Percentiles rank a stretch among this genome's conserved stretches.
Evolutionary conservation across 2,888 invertebrate species (phyloP).

Genomic region (Cylloceria caligata): DNA sequence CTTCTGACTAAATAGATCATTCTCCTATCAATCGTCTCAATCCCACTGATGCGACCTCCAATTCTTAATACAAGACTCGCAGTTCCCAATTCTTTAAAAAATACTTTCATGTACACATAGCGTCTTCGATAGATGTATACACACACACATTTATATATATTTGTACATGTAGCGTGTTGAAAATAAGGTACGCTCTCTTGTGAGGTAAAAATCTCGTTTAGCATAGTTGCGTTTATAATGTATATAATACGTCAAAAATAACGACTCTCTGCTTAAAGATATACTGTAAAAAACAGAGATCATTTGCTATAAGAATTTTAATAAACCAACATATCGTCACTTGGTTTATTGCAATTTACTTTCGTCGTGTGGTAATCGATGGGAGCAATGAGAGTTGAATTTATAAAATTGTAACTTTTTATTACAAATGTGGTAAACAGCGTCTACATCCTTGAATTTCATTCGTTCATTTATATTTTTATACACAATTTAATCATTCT

Average conservation of each 20-base stretch:
- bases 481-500: slow-evolving; percentile 73
- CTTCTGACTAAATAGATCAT: slow-evolving; percentile 35
- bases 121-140: slow-evolving; percentile 25
- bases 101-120: slow-evolving; percentile 39
- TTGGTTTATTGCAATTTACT: background rate
- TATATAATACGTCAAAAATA: slow-evolving; percentile 44
- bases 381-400: too few species aligned
- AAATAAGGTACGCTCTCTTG: slow-evolving; percentile 49
- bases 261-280: slow-evolving; percentile 25
- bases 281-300: slow-evolving; percentile 31
- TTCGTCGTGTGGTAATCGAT: background rate
- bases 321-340: slow-evolving; percentile 5
- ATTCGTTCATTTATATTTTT: slow-evolving; percentile 71
- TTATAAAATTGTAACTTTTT: slow-evolving; percentile 75
- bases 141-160: slow-evolving; percentile 20
- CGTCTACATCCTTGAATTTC: slow-evolving; percentile 66
- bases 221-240: slow-evolving; percentile 34
- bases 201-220: slow-evolving; percentile 35
- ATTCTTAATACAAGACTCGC: slow-evolving; percentile 13
- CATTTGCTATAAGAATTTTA: slow-evolving; percentile 54
- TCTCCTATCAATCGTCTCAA: slow-evolving; percentile 24
- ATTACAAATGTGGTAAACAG: slow-evolving; percentile 82
- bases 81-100: slow-evolving; percentile 35
- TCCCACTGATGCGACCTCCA: slow-evolving; percentile 33
- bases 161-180: slow-evolving; percentile 34